phyloP scores from a whole-genome alignment of 2,888 invertebrate genomes.

The Notodromas monacha region DNA sequence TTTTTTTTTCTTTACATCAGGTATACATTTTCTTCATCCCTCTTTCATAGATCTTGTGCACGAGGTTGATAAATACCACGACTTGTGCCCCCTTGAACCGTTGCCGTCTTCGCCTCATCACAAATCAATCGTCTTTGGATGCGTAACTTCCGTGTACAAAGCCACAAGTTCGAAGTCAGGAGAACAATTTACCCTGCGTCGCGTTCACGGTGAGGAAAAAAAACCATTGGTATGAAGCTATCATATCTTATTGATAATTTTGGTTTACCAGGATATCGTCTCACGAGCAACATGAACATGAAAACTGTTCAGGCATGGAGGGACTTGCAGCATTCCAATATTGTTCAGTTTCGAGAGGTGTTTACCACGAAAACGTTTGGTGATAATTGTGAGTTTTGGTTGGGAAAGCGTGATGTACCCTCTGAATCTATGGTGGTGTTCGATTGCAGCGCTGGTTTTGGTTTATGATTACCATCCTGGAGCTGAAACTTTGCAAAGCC shows the following conservation, averaged over 20 bases:
- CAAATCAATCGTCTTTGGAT: conserved; percentile 34
- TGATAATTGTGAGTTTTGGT: conserved; percentile 46
- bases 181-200: conserved; percentile 44
- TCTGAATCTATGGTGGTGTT: background rate
- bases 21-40: conserved; percentile 8
- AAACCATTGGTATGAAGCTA: background rate
- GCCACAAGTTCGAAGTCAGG: conserved; percentile 60
- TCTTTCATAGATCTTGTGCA: conserved; percentile 33
- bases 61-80: conserved; percentile 64
- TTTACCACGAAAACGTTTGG: conserved; percentile 85
- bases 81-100: conserved; percentile 50
- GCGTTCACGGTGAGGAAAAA: conserved; percentile 35
- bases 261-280: conserved; percentile 43
- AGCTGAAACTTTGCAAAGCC: conserved; percentile 49
- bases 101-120: conserved; percentile 16
- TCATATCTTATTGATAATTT: too few species aligned
- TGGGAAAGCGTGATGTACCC: background rate
- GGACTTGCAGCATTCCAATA: conserved; percentile 69
- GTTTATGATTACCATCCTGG: conserved; percentile 84
- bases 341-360: conserved; percentile 62
- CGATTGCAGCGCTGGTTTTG: conserved; percentile 49
- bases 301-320: conserved; percentile 71
- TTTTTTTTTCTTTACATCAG: conserved; percentile 7
- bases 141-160: conserved; percentile 55
- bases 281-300: conserved; percentile 51